Evolutionary conservation across 2,888 invertebrate genomes (phyloP).

Genomic region (Blastobasis adustella): DNA sequence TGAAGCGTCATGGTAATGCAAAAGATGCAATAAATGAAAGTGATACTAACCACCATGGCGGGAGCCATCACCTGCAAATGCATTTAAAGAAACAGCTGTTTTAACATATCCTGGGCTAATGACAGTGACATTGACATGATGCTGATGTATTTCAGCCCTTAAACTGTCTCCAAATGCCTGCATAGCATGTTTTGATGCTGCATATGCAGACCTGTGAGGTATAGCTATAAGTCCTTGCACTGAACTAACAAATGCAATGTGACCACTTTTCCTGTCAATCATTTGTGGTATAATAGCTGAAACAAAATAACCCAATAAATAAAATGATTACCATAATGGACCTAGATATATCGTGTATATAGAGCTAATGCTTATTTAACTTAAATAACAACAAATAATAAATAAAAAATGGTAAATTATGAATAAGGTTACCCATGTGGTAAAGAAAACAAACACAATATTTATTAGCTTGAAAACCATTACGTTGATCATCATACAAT

Average conservation of each 20-base stretch:
- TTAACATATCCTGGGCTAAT: slow-evolving; percentile 92
- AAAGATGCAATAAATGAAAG: neutral
- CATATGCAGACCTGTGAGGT: slow-evolving; percentile 91
- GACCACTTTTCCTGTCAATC: slow-evolving; percentile 83
- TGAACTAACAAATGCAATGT: slow-evolving; percentile 92
- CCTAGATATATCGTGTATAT: no score
- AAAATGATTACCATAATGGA: no score
- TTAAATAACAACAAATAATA: no score
- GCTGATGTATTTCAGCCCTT: slow-evolving; percentile 87
- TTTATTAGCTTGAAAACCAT: no score
- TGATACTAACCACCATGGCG: slow-evolving; percentile 78
- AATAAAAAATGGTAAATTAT: no score
- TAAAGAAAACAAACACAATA: no score
- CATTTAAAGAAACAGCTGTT: slow-evolving; percentile 94
- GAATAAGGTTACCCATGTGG: no score
- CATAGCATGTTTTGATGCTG: slow-evolving; percentile 95
- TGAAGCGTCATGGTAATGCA: no score
- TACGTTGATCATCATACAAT: no score
- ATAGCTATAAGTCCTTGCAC: slow-evolving; percentile 94
- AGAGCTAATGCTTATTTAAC: no score
- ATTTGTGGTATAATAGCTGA: slow-evolving; percentile 88
- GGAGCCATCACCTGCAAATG: slow-evolving; percentile 87
- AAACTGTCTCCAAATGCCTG: slow-evolving; percentile 95
- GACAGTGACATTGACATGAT: slow-evolving; percentile 89
- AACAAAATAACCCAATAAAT: slow-evolving; percentile 25